Conservation (phyloP, 1,140 invertebrate species). For the Drosophila murphyi region DNA sequence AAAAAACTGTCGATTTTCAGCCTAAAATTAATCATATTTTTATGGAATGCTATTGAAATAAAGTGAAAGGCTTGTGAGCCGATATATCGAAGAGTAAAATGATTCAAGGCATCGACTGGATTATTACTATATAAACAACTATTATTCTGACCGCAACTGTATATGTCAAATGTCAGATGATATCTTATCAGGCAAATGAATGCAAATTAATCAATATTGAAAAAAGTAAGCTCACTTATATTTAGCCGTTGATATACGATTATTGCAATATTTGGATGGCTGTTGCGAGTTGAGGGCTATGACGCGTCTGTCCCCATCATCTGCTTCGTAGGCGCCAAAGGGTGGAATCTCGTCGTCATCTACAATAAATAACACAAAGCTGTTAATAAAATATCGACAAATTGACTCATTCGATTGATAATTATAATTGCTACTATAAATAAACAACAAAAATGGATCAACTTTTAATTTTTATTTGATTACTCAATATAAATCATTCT, state of each 20-base stretch:
- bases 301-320: slow-evolving; percentile 89
- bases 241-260: slow-evolving; percentile 96
- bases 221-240: slow-evolving; percentile 88
- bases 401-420: not conserved
- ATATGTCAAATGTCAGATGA: not conserved
- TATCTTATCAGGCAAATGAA: slow-evolving; percentile 42
- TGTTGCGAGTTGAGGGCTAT: slow-evolving; percentile 94
- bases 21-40: too few species aligned
- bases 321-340: slow-evolving; percentile 86
- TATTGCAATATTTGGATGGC: slow-evolving; percentile 93
- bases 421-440: too few species aligned
- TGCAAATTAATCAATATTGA: not conserved
- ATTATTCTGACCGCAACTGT: not conserved
- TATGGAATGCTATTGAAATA: too few species aligned
- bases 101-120: too few species aligned
- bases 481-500: slow-evolving; percentile 11
- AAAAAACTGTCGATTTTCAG: too few species aligned
- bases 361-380: slow-evolving; percentile 34
- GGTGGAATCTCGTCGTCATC: slow-evolving; percentile 88
- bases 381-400: not conserved
- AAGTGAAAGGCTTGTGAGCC: too few species aligned
- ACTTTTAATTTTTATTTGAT: slow-evolving; percentile 5
- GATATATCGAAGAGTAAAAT: too few species aligned
- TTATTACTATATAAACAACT: too few species aligned
- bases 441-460: too few species aligned